Percentiles rank a stretch among this genome's conserved stretches.
Conservation (phyloP, 2,113 vertebrate species). For the Pelecanoides urinatrix region DNA sequence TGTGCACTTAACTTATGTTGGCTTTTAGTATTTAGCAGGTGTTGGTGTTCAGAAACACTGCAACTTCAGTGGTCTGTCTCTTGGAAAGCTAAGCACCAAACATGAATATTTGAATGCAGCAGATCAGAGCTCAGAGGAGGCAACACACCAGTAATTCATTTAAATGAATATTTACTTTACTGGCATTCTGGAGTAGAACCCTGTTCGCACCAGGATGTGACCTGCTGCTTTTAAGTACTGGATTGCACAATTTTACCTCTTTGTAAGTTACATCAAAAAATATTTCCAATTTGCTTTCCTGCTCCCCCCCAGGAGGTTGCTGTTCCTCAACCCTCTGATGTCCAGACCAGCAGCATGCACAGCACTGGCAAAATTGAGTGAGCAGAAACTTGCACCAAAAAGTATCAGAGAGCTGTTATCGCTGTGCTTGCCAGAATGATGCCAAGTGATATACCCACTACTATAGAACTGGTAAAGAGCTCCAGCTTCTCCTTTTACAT, state of each 20-base stretch:
- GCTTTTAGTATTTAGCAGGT: background rate
- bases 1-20: background rate
- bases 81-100: background rate
- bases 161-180: background rate
- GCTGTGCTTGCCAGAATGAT: background rate
- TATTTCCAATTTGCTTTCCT: background rate
- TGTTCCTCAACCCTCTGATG: background rate
- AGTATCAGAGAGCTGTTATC: background rate
- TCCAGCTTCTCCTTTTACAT: background rate
- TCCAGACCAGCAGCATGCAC: background rate
- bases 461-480: background rate
- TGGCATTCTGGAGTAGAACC: background rate
- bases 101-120: background rate
- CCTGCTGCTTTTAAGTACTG: background rate
- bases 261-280: background rate
- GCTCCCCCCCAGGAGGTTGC: background rate
- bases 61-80: background rate
- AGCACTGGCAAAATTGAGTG: background rate
- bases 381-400: background rate
- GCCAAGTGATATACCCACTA: background rate
- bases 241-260: background rate
- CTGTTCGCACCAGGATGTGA: background rate
- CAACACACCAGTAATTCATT: background rate
- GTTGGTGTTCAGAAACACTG: background rate
- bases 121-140: background rate